Conservation (phyloP, 2,113 vertebrate genomes). For the Alethe diademata region DNA sequence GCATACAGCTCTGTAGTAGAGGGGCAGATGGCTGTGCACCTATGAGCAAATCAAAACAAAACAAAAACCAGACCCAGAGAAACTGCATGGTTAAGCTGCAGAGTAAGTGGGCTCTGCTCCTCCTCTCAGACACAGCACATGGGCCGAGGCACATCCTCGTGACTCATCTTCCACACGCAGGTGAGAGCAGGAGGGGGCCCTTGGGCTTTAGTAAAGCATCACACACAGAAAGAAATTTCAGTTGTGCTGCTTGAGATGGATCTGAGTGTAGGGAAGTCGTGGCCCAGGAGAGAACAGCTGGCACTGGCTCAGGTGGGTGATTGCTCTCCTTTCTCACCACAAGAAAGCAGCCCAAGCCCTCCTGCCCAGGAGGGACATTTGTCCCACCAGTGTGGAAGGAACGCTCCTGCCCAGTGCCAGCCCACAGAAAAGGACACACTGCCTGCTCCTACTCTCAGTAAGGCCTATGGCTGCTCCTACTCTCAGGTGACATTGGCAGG, state of each 20-base stretch:
- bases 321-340: neutral
- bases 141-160: neutral
- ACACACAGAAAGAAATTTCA: neutral
- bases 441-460: neutral
- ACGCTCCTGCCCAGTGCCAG: neutral
- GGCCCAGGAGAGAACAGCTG: neutral
- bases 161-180: neutral
- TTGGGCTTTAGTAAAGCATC: neutral
- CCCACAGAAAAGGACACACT: neutral
- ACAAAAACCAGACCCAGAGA: neutral
- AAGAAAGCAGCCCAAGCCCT: neutral
- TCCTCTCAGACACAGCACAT: neutral
- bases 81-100: neutral
- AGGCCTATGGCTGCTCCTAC: neutral
- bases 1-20: slow-evolving; percentile 44
- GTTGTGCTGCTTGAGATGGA: neutral
- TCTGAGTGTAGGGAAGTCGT: neutral
- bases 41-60: slow-evolving; percentile 17
- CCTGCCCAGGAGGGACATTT: neutral
- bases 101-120: neutral
- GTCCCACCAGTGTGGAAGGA: neutral
- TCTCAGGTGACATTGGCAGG: neutral
- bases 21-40: slow-evolving; percentile 57
- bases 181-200: neutral
- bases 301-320: neutral